These are phyloP conservation scores for Neopelma chrysocephalum DNA, from an alignment of 2,797 vertebrate species.

Conservation along the genomic window DNA sequence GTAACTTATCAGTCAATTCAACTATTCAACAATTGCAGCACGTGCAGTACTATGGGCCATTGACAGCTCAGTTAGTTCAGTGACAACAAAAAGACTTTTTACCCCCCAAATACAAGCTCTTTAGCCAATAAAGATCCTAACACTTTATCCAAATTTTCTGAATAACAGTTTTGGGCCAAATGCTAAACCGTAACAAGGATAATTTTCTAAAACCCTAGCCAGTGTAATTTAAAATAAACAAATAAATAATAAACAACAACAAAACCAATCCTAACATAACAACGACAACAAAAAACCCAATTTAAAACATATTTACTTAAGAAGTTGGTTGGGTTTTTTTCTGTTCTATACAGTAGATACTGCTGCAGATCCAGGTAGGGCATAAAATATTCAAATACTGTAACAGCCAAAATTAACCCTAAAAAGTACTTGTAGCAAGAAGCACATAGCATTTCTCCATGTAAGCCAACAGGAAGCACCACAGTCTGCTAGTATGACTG, in stretches of 20 bases:
- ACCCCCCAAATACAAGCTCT: background rate
- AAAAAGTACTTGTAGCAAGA: background rate
- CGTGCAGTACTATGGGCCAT: accelerated
- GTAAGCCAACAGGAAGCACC: background rate
- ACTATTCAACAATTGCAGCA: background rate
- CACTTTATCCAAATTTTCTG: background rate
- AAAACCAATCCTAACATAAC: background rate
- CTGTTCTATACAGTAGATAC: background rate
- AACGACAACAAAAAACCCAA: background rate
- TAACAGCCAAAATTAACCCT: background rate
- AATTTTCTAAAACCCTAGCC: background rate
- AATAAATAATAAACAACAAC: background rate
- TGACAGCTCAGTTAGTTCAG: background rate
- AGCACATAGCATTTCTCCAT: background rate
- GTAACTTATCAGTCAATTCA: background rate
- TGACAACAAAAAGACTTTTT: background rate
- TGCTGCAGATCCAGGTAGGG: background rate
- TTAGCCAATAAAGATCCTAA: background rate
- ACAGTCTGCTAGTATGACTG: background rate
- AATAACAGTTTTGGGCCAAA: background rate
- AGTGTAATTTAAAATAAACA: background rate
- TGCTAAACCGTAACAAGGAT: background rate
- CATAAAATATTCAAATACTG: background rate
- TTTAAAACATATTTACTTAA: background rate
- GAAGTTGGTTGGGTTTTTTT: accelerated